A percentile compares a stretch with the other conserved stretches of the same genome.
phyloP scores from a whole-genome alignment of 2,888 invertebrate genomes.

The Oscheius sp. region DNA sequence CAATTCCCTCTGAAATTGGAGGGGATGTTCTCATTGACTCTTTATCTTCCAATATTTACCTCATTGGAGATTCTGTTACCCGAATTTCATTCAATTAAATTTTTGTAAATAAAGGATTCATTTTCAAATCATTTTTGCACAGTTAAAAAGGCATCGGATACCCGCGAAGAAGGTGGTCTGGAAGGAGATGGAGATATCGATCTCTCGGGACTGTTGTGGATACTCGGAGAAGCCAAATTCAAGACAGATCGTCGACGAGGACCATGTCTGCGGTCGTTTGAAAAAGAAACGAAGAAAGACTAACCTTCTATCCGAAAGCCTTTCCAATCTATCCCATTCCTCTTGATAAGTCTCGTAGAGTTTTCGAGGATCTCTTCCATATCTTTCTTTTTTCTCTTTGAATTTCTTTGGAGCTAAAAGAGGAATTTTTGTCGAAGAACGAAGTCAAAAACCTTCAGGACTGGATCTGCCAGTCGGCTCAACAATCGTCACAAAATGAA shows the following conservation, averaged over 20 bases:
- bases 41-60: not conserved
- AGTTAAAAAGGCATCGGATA: conserved; percentile 19
- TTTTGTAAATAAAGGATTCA: conserved; percentile 11
- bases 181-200: conserved; percentile 45
- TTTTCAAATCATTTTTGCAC: conserved; percentile 14
- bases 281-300: not conserved
- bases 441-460: no score
- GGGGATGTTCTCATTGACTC: not conserved
- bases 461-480: conserved; percentile 14
- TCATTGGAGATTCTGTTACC: not conserved
- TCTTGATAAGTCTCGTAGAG: conserved; percentile 67
- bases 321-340: conserved; percentile 67
- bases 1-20: conserved; percentile 3
- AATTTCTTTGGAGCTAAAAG: conserved; percentile 61
- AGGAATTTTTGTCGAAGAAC: not conserved
- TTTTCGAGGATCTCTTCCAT: conserved; percentile 65
- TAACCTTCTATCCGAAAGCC: conserved; percentile 50
- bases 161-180: conserved; percentile 25
- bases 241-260: conserved; percentile 50
- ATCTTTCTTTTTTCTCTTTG: conserved; percentile 67
- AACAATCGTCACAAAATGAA: conserved; percentile 9
- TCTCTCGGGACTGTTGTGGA: conserved; percentile 39
- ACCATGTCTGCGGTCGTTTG: conserved; percentile 39
- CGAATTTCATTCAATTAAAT: not conserved
- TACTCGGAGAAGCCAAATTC: conserved; percentile 8